Evolutionary conservation across 2,113 vertebrate genomes (phyloP), one percentile per base, ranked within the genome.

Genomic region (Dipodomys merriami): DNA sequence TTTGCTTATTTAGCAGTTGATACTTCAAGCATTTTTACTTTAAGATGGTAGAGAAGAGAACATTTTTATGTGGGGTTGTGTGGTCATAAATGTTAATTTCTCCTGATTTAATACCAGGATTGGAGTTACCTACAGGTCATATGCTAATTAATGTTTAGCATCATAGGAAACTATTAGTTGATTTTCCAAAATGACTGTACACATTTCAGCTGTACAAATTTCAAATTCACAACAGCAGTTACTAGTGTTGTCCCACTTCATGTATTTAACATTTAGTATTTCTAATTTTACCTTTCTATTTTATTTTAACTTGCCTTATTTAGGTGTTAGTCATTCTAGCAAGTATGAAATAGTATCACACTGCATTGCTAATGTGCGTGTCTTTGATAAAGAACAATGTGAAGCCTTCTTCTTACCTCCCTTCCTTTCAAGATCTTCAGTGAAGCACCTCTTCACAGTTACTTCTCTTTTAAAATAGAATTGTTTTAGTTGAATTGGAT

Each of bases 21-120:
- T 2, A 79, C 76, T 85, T 84, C 3, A 29, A 46, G 16, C n/a
- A 18, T 87, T 79, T 71, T 7, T 15, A 76, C 5, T 64, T 76
- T 84, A 18, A 8, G 6, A 2, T 72, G 93, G 79, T 90, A 85
- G 82, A 81, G 23, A 29, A 60, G 2, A 91, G 84, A 88, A 81
- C 22, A 30, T 44, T 85, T 1, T 68, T n/a, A 77, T n/a, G 29
- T 2, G 89, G 44, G 1, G 2, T 57, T 49, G 2, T 44, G 3
- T 46, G 22, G 23, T 33, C 3, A 81, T 30, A 27, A 9, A 11
- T 33, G 74, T 86, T 89, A 2, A 65, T 91, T 91, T 86, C 8
- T 79, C 11, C 57, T 85, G 19, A 5, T 10, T 62, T 53, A 86
- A 67, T 74, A 57, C 2, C 78, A 57, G 5, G 20, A 69, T 33